phyloP scores from a whole-genome alignment of 2,888 invertebrate species.

The Sericinus montela region DNA sequence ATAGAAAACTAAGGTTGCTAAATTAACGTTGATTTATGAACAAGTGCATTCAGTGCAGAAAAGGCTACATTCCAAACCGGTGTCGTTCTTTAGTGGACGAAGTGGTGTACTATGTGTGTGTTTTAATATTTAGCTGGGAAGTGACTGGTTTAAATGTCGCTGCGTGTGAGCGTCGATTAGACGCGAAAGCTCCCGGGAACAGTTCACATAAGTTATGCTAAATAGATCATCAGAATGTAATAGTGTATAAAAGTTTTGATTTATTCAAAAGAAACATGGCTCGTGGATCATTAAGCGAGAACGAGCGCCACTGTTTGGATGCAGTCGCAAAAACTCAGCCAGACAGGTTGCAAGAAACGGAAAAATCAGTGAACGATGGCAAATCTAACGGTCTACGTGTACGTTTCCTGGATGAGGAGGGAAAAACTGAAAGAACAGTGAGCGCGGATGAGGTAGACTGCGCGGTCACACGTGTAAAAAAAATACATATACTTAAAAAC shows the following conservation, averaged over 20 bases:
- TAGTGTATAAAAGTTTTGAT: conserved; percentile 29
- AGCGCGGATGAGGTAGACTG: conserved; percentile 70
- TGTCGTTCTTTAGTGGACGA: conserved; percentile 74
- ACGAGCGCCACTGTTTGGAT: conserved; percentile 64
- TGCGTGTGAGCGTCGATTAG: conserved; percentile 36
- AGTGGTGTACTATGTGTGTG: conserved; percentile 65
- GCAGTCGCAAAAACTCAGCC: conserved; percentile 56
- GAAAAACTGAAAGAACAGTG: conserved; percentile 69
- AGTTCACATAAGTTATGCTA: conserved; percentile 29
- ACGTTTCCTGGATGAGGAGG: conserved; percentile 71
- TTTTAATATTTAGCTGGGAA: conserved; percentile 53
- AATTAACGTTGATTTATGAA: conserved; percentile 43
- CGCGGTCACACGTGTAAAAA: conserved; percentile 64
- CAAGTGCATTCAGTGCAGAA: conserved; percentile 66
- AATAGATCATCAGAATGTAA: conserved; percentile 38
- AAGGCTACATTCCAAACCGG: conserved; percentile 76
- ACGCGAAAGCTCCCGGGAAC: conserved; percentile 30
- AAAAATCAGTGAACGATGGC: conserved; percentile 50
- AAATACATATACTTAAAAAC: conserved; percentile 72
- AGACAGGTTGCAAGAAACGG: conserved; percentile 57
- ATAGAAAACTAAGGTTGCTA: conserved; percentile 33
- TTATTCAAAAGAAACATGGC: conserved; percentile 55
- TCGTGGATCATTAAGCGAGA: conserved; percentile 67
- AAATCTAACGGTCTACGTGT: conserved; percentile 64
- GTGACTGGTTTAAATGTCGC: conserved; percentile 52